Evolutionary conservation across 1,140 invertebrate genomes (phyloP).

Genomic region (Cotesia glomerata): DNA sequence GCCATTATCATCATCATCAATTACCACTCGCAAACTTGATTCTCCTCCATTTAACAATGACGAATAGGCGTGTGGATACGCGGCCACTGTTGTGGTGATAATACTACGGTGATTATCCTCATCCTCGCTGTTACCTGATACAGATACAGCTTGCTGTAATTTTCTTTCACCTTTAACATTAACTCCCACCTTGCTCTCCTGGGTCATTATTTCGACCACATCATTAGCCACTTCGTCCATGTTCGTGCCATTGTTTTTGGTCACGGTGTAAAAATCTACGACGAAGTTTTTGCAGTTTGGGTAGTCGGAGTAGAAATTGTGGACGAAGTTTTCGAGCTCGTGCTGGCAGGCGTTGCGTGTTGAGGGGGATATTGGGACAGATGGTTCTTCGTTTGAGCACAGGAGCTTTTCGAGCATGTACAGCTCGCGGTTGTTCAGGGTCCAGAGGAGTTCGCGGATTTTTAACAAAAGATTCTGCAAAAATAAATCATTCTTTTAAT

Average conservation of each 20-base stretch:
- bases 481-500: slow-evolving; percentile 10
- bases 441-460: slow-evolving; percentile 88
- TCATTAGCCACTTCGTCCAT: slow-evolving; percentile 60
- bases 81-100: too few species aligned
- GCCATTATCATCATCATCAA: too few species aligned
- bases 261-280: slow-evolving; percentile 64
- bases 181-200: too few species aligned
- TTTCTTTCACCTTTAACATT: slow-evolving; percentile 23
- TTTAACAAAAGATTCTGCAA: slow-evolving; percentile 78
- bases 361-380: slow-evolving; percentile 55
- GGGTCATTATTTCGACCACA: slow-evolving; percentile 48
- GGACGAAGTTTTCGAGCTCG: slow-evolving; percentile 74
- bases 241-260: slow-evolving; percentile 53
- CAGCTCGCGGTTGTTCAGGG: slow-evolving; percentile 82
- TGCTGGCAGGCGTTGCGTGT: slow-evolving; percentile 51
- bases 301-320: slow-evolving; percentile 74
- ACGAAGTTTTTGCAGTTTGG: slow-evolving; percentile 71
- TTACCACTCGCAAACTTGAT: too few species aligned
- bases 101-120: too few species aligned
- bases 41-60: too few species aligned
- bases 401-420: slow-evolving; percentile 84
- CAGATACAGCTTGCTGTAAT: slow-evolving; percentile 18
- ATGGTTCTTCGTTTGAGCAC: slow-evolving; percentile 86
- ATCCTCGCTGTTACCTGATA: not conserved
- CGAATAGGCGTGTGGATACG: too few species aligned